Conservation (phyloP, 1,140 invertebrate genomes). For the Philopotamus ludificatus region DNA sequence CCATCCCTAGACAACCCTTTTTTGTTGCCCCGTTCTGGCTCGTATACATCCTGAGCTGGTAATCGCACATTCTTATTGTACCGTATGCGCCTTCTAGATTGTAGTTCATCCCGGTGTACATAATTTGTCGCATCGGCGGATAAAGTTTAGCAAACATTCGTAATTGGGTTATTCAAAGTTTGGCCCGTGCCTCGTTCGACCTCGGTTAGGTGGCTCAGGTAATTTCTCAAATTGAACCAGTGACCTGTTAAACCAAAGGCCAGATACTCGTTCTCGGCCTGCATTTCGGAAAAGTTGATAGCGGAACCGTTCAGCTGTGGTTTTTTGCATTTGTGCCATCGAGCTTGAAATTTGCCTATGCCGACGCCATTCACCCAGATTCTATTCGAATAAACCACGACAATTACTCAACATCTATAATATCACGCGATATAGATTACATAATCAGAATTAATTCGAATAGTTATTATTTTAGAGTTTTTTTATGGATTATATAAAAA, state of each 20-base stretch:
- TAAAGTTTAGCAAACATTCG: neutral
- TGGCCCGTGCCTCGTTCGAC: neutral
- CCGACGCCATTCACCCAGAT: too few species aligned
- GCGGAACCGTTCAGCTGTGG: neutral
- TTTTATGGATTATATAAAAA: too few species aligned
- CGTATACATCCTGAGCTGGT: neutral
- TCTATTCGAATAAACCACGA: too few species aligned
- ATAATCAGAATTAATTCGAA: too few species aligned
- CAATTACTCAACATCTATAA: too few species aligned
- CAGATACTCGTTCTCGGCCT: neutral
- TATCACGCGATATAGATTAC: too few species aligned
- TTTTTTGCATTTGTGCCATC: too few species aligned
- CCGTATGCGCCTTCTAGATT: too few species aligned
- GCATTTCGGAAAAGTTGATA: neutral
- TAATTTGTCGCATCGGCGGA: too few species aligned
- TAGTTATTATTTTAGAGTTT: too few species aligned
- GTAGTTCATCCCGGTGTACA: too few species aligned
- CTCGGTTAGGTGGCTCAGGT: neutral
- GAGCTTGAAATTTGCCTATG: too few species aligned
- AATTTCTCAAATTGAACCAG: slow-evolving; percentile 20
- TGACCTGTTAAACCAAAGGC: slow-evolving; percentile 23
- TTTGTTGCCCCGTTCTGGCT: neutral
- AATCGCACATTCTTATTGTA: neutral
- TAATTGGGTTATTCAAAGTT: slow-evolving; percentile 7
- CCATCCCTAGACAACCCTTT: slow-evolving; percentile 7